Base-by-base conservation (phyloP, 2,888 invertebrate genomes). In the Tethea ocularis region DNA sequence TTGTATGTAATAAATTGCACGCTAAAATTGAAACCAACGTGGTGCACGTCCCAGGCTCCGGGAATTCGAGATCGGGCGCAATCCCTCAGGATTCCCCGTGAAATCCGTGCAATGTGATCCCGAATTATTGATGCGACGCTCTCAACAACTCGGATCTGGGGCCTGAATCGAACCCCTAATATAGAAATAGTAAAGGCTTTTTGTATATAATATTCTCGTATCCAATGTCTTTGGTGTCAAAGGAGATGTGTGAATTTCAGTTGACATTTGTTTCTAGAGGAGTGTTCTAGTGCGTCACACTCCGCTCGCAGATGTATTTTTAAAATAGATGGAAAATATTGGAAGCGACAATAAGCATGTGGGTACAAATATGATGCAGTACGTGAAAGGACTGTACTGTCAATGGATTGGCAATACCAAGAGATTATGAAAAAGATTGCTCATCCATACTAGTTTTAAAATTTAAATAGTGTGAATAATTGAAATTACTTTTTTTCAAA, bases 101-200 rank as follows among this genome's bases (percentile, higher is more conserved):
- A 70, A 69, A 69, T 73, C 77, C 68, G 74, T 69, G 78, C 79
- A 69, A 77, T 75, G 72, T 70, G 78, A 69, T 64, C 59, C 65
- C 63, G 84, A 86, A 86, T 86, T 83, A 86, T 85, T 85, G 79
- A 86, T 84, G 83, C 52, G 61, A 56, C 57, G 65, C 63, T 58
- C 66, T 62, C 60, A 33, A 56, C 58, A 46, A 41, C 51, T 55
- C 55, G 52, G 61, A 59, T 61, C 62, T 57, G 63, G 24, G 52
- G 55, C 58, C 59, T 46, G 60, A 59, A 61, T 46, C 46, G 46
- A 46, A 46, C 46, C 6, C 41, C 6, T 54, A 15, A 54, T 54
- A 54, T 33, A 58, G 56, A 38, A n/a, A 54, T 54, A 54, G 36
- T 54, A 36, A 54, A 54, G 33, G 36, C 20, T 54, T 54, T 54